Evolutionary conservation across 2,888 invertebrate genomes (phyloP), one percentile per base, ranked within the genome.

Genomic region (Caenorhabditis panamensis): DNA sequence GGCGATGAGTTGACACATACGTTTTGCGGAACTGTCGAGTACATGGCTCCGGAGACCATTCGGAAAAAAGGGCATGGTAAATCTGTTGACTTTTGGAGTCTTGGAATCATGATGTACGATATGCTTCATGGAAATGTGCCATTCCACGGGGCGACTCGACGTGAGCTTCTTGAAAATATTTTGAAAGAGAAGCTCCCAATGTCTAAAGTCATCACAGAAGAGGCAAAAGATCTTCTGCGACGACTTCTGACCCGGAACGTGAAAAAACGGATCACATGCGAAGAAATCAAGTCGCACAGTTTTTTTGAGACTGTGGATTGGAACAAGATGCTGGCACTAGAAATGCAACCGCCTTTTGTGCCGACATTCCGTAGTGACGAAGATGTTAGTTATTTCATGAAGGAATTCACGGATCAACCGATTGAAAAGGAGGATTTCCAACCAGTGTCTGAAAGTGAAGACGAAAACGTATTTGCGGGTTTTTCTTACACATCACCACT

Each of bases 21-120:
- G 26, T 41, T 59, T 24, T 69, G 69, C 37, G 69, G 69, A 61
- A 69, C 69, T 6, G 37, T 59, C 8, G 69, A 69, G 51, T 69
- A 59, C 24, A 69, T 69, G 69, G 59, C 69, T 4, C 59, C 59
- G 16, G 69, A 69, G 24, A 69, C 61, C 2, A 18, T 69, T 5
- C n/a, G 16, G 6, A 51, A 26, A 26, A 2, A 13, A 18, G 26
- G 51, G 22, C 51, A 69, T 20, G 69, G 56, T 2, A 59, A 61
- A 37, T 16, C 59, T 8, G 61, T 37, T 0, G 69, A 69, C 18
- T 37, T 69, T 22, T 69, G 69, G 69, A 49, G 59, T 8, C 26
- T 69, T 13, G 69, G 69, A 24, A 20, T 69, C 3, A 6, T 69
- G 1, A 59, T 69, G 59, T 69, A 59, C 11, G 69, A 69, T 20